phyloP scores from a whole-genome alignment of 2,797 vertebrate species.

The Chromobotia macracanthus region DNA sequence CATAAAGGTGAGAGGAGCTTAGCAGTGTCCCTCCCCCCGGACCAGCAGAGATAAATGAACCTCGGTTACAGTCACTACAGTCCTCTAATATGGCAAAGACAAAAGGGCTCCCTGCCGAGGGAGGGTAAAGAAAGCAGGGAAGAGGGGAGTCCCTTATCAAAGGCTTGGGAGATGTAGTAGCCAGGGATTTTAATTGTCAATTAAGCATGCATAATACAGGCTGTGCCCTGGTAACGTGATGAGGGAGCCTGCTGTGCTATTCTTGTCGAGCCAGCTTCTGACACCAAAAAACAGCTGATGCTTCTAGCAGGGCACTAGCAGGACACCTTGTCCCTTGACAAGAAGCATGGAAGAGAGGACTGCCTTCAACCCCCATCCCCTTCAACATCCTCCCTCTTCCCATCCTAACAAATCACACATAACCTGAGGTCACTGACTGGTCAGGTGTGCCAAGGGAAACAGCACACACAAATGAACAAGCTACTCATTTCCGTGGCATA shows the following conservation, averaged over 20 bases:
- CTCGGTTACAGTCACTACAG: slow-evolving; percentile 86
- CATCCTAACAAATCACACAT: slow-evolving; percentile 59
- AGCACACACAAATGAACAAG: slow-evolving; percentile 71
- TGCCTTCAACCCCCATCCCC: slow-evolving; percentile 62
- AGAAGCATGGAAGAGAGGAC: slow-evolving; percentile 61
- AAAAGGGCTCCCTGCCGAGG: slow-evolving; percentile 84
- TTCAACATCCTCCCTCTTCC: slow-evolving; percentile 27
- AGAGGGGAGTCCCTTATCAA: slow-evolving; percentile 87
- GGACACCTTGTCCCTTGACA: slow-evolving; percentile 88
- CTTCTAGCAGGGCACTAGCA: slow-evolving; percentile 86
- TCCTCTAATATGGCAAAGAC: slow-evolving; percentile 89
- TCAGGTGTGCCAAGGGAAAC: slow-evolving; percentile 79
- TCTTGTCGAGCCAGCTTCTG: slow-evolving; percentile 83
- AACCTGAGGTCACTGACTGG: slow-evolving; percentile 87
- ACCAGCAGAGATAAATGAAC: slow-evolving; percentile 89
- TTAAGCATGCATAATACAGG: slow-evolving; percentile 96
- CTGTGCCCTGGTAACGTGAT: slow-evolving; percentile 89
- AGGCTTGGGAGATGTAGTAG: slow-evolving; percentile 84
- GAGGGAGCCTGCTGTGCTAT: slow-evolving; percentile 84
- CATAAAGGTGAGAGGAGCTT: slow-evolving; percentile 72
- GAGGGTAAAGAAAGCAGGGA: slow-evolving; percentile 81
- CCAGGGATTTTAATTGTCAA: slow-evolving; percentile 95
- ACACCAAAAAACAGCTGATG: slow-evolving; percentile 98
- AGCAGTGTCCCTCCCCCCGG: slow-evolving; percentile 73
- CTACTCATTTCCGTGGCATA: slow-evolving; percentile 63